Conservation (phyloP, 2,113 vertebrate genomes). For the Cephalopholis sonnerati region DNA sequence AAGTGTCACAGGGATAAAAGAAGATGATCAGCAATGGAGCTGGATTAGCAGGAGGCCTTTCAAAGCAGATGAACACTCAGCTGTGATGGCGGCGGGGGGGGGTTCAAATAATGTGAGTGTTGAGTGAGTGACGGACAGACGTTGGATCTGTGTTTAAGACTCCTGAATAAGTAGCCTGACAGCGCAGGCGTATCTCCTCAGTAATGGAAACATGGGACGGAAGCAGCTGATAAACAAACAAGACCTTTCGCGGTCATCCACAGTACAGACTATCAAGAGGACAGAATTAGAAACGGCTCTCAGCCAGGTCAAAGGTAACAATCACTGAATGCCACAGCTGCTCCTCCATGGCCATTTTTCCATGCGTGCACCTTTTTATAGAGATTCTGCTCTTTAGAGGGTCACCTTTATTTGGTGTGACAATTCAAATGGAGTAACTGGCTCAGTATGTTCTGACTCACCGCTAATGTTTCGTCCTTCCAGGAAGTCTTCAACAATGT, state of each 20-base stretch:
- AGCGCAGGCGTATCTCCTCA: neutral
- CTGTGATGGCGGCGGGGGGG: constrained; percentile 24
- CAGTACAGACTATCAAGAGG: neutral
- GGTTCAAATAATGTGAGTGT: constrained; percentile 15
- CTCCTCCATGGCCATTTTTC: constrained; percentile 13
- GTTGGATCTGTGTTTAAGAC: constrained; percentile 8
- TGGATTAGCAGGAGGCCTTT: constrained; percentile 40
- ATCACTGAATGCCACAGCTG: constrained; percentile 42
- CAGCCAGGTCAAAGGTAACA: constrained; percentile 23
- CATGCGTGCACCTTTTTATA: constrained; percentile 22
- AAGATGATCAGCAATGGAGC: constrained; percentile 19
- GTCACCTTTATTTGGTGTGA: neutral
- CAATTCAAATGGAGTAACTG: neutral
- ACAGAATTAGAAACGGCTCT: constrained; percentile 47
- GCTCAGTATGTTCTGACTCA: neutral
- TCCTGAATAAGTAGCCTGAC: constrained; percentile 33
- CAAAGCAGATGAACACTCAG: constrained; percentile 17
- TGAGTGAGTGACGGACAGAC: constrained; percentile 29
- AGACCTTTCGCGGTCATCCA: constrained; percentile 32
- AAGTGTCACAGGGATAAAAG: constrained; percentile 28
- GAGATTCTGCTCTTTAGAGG: neutral
- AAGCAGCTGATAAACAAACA: constrained; percentile 43
- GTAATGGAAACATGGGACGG: constrained; percentile 34
- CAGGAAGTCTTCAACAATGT: neutral
- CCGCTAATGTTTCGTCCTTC: neutral